Base-by-base conservation (phyloP, 2,888 invertebrate species). In the Drosophila kanekoi region DNA sequence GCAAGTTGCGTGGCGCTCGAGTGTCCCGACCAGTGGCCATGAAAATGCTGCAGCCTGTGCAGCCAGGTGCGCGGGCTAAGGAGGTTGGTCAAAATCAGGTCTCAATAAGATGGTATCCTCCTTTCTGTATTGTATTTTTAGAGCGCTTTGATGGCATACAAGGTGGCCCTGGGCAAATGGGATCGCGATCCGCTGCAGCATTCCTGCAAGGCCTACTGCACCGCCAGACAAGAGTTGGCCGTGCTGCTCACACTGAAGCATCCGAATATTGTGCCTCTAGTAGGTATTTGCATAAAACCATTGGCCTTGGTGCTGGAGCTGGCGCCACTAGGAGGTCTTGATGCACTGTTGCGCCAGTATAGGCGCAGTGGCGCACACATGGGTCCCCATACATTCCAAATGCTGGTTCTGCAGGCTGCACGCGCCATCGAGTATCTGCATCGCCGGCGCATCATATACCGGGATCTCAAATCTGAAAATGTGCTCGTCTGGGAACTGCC, bases 401-500 rank as follows among this genome's bases (percentile, higher is more conserved):
- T 96, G 41, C 94, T 98, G 40, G 95, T 97, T 57, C 93, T 98
- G 67, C 99, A 99, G 93, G 96, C 97, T 2, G 97, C 98, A 0
- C 96, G 98, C 85, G 99, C 99, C 2, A 94, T 99, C 20, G 98
- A 98, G 92, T 99, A 99, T 93, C 94, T 99, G 23, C 99, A 99
- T 93, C 95, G 97, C 10, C 95, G 96, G 66, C 95, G 97, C 72
- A 98, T 99, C 41, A 98, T 99, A 75, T 99, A 99, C 92, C 94
- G 92, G 0, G 92, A 93, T 78, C 85, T 92, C 0, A 97, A 99
- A 94, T 97, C 98, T 0, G 99, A 99, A 92, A 99, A 99, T 93
- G 98, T 99, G 43, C 93, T 99, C 3, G 99, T 99, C n/a, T 99
- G 99, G 99, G 95, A 96, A 76, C 95, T 99, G 93, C 99, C 99